Conservation (phyloP, 1,140 invertebrate genomes). For the Caenorhabditis briggsae region DNA sequence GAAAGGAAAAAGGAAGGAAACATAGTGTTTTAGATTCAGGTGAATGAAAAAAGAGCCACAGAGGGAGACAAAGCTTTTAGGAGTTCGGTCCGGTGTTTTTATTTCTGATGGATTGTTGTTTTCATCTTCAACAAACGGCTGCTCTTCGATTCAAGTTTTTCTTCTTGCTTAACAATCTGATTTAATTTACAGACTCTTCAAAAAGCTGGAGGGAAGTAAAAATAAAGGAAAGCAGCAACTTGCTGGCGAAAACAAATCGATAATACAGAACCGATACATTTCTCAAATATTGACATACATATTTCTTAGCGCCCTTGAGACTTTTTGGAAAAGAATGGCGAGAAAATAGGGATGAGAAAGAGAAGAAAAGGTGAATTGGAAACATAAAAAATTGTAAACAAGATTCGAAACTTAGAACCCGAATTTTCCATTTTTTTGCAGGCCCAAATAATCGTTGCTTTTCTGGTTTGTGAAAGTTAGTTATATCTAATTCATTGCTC, state of each 20-base stretch:
- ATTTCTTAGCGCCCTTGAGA: constrained; percentile 51
- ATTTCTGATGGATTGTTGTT: neutral
- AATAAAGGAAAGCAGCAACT: neutral
- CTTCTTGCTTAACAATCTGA: neutral
- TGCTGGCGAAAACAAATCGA: neutral
- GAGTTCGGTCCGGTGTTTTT: neutral
- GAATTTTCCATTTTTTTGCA: neutral
- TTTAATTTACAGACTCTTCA: constrained; percentile 24
- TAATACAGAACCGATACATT: constrained; percentile 49
- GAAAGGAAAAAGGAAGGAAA: neutral
- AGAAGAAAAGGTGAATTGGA: constrained; percentile 26
- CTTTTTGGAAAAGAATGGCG: neutral
- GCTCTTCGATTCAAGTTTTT: neutral
- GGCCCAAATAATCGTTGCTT: neutral
- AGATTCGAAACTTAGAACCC: neutral
- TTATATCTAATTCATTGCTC: too few relatives aligned
- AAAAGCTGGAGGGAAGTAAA: neutral
- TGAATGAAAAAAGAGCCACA: neutral
- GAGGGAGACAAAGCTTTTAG: constrained; percentile 23
- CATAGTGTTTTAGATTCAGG: constrained; percentile 30
- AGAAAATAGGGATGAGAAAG: neutral
- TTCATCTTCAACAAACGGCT: neutral
- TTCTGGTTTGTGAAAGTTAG: too few relatives aligned
- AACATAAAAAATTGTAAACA: constrained; percentile 17
- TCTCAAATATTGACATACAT: constrained; percentile 56